Evolutionary conservation across 2,888 invertebrate species (phyloP), one percentile per base, ranked within the genome.

Genomic region (Cantharis rustica): DNA sequence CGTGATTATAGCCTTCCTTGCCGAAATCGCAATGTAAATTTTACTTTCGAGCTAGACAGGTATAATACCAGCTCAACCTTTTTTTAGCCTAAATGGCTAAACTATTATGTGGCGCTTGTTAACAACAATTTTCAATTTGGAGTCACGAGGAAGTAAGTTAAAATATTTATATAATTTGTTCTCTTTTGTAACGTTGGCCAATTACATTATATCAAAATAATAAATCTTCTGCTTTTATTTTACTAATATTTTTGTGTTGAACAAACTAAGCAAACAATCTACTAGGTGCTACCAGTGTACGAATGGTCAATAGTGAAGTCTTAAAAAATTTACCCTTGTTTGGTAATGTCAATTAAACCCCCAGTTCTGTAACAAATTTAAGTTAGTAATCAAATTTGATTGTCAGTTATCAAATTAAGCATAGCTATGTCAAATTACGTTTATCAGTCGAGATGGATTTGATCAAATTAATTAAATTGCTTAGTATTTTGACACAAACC

Each of bases 1-100:
- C 47, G 83, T 86, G 85, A 86, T 86, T 86, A 86, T 83, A 84
- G 83, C 83, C 27, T 26, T 68, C 68, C 81, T 69, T 71, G 81
- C 81, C 81, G 80, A 76, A 78, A 79, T 68, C 61, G 69, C 73
- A 73, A 73, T 68, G 47, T 61, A 66, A 73, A 73, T 73, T 73
- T 73, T 62, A 68, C 68, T 73, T 73, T 69, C 73, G 16, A 68
- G 68, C 62, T 62, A 73, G 27, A 26, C 68, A 73, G 69, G 61
- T 61, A 68, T 23, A 23, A 23, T 66, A 66, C 23, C 7, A 20
- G n/a, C n/a, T 16, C 61, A 73, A 20, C 47, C 13, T 31, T 72
- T 66, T 66, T 31, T 72, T 68, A 7, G 17, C 5, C 27, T 63
- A n/a, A 13, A 26, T 47, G 23, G n/a, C 61, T 11, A 20, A 23